Conservation (phyloP, 2,797 vertebrate species). For the Tokudaia tokunoshimensis region DNA sequence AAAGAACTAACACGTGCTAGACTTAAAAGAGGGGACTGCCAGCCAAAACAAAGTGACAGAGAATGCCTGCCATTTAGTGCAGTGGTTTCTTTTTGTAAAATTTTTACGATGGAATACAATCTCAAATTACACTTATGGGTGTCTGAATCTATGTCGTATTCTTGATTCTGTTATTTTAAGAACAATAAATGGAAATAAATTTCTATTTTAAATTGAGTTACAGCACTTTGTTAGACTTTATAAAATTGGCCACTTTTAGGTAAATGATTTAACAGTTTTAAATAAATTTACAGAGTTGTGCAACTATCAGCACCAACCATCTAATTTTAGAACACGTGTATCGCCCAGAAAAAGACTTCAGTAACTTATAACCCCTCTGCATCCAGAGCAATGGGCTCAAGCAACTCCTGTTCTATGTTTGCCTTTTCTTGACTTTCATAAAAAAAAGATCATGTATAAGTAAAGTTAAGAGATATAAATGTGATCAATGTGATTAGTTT, state of each 20-base stretch:
- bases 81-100: constrained; percentile 35
- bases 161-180: background rate
- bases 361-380: background rate
- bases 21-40: background rate
- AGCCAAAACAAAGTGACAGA: background rate
- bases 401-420: background rate
- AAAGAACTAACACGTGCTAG: constrained; percentile 10
- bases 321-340: constrained; percentile 42
- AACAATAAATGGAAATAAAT: constrained; percentile 36
- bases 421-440: background rate
- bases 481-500: background rate
- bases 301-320: background rate
- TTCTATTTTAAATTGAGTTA: constrained; percentile 3
- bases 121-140: background rate
- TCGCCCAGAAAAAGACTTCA: background rate
- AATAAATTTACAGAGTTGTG: constrained; percentile 2
- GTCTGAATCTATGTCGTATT: background rate
- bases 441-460: background rate
- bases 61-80: constrained; percentile 45
- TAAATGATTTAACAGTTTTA: constrained; percentile 2
- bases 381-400: background rate
- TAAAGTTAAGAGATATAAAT: background rate
- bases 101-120: background rate
- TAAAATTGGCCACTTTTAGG: constrained; percentile 19
- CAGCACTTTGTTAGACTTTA: background rate